Conservation (phyloP, 2,113 vertebrate species). For the Cinclus mexicanus region DNA sequence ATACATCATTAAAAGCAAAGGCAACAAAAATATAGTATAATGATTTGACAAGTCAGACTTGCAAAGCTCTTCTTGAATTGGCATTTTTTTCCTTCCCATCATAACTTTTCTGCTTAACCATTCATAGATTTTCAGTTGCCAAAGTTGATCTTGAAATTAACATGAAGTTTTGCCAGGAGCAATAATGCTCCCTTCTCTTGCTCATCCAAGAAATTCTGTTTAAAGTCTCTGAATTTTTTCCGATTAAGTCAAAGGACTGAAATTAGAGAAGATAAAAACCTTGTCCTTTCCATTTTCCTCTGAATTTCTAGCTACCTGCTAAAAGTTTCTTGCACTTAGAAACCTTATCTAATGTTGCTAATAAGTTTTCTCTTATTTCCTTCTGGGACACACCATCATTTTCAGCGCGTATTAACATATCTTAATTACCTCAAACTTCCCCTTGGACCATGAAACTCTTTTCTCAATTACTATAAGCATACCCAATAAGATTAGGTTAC, state of each 20-base stretch:
- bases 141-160: background rate
- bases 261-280: background rate
- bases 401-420: background rate
- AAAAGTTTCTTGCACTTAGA: background rate
- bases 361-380: background rate
- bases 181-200: background rate
- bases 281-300: background rate
- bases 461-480: background rate
- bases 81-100: background rate
- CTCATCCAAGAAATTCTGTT: background rate
- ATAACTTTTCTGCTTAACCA: constrained; percentile 1
- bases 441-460: background rate
- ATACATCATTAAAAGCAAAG: background rate
- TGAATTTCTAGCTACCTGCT: background rate
- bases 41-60: background rate
- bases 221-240: background rate
- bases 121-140: background rate
- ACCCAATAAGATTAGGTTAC: background rate
- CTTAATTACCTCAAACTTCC: background rate
- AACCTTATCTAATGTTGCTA: background rate
- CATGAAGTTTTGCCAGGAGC: background rate
- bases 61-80: background rate
- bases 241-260: background rate
- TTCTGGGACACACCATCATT: background rate
- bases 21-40: background rate